These are phyloP conservation scores for Rhingia rostrata DNA, from an alignment of 2,888 invertebrate genomes.

Conservation along the genomic window DNA sequence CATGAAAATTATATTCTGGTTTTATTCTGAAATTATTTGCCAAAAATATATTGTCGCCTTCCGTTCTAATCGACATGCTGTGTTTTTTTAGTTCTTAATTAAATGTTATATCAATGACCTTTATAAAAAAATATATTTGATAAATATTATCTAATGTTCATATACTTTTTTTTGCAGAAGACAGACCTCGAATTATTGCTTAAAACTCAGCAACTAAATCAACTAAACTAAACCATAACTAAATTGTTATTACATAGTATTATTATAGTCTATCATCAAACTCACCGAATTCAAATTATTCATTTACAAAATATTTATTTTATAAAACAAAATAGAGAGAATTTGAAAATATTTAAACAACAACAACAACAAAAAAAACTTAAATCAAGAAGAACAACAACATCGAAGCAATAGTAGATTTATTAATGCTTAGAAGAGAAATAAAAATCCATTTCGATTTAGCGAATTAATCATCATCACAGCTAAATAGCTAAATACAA, in stretches of 20 bases:
- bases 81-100: no score
- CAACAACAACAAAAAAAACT: no score
- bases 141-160: neutral
- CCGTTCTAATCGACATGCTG: no score
- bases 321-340: conserved; percentile 64
- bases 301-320: conserved; percentile 43
- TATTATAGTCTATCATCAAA: conserved; percentile 66
- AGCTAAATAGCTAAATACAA: conserved; percentile 20
- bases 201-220: conserved; percentile 37
- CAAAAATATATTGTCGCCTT: no score
- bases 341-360: conserved; percentile 36
- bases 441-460: conserved; percentile 8
- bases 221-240: conserved; percentile 25
- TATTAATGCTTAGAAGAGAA: conserved; percentile 62
- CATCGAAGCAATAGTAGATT: conserved; percentile 74
- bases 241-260: conserved; percentile 51
- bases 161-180: conserved; percentile 29
- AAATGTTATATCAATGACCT: no score
- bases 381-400: neutral
- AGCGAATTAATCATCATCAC: conserved; percentile 37
- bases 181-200: conserved; percentile 15
- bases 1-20: no score
- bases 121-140: no score
- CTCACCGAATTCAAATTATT: conserved; percentile 67
- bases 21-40: no score